These are phyloP conservation scores for Equus quagga DNA, from an alignment of 2,113 vertebrate species.

Conservation along the genomic window DNA sequence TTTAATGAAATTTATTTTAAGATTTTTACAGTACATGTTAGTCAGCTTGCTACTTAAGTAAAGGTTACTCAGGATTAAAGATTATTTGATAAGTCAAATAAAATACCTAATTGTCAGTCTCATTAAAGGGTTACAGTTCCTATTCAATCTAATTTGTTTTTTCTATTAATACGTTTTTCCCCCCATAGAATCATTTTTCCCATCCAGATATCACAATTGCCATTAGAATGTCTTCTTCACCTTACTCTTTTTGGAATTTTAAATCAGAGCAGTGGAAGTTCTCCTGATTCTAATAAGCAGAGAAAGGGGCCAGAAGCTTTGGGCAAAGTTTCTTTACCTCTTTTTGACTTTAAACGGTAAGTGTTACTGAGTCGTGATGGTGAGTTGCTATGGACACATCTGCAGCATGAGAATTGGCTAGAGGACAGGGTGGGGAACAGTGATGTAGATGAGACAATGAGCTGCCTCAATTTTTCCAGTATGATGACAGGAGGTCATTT, in stretches of 20 bases:
- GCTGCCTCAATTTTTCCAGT: not conserved
- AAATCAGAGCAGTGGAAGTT: slow-evolving; percentile 94
- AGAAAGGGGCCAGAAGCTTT: slow-evolving; percentile 95
- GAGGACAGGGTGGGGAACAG: not conserved
- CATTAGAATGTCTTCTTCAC: slow-evolving; percentile 94
- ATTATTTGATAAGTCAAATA: slow-evolving; percentile 61
- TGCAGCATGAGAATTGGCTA: slow-evolving; percentile 6
- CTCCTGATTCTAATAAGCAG: slow-evolving; percentile 97
- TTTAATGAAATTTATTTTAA: slow-evolving; percentile 55
- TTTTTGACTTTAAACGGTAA: slow-evolving; percentile 97
- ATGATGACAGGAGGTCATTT: slow-evolving; percentile 18
- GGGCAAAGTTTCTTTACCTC: slow-evolving; percentile 94
- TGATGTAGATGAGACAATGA: not conserved
- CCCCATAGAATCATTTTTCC: slow-evolving; percentile 96
- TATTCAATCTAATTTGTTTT: slow-evolving; percentile 61
- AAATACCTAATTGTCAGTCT: slow-evolving; percentile 55
- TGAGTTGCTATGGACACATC: not conserved
- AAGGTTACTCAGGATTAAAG: slow-evolving; percentile 52
- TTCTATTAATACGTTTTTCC: slow-evolving; percentile 68
- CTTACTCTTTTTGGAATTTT: slow-evolving; percentile 95
- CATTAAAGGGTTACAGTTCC: slow-evolving; percentile 50
- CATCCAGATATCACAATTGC: slow-evolving; percentile 95
- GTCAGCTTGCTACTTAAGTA: not conserved
- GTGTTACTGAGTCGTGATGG: slow-evolving; percentile 67
- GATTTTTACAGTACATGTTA: slow-evolving; percentile 48